These are phyloP conservation scores for Diachasma alloeum DNA, from an alignment of 1,140 invertebrate genomes.

Conservation along the genomic window DNA sequence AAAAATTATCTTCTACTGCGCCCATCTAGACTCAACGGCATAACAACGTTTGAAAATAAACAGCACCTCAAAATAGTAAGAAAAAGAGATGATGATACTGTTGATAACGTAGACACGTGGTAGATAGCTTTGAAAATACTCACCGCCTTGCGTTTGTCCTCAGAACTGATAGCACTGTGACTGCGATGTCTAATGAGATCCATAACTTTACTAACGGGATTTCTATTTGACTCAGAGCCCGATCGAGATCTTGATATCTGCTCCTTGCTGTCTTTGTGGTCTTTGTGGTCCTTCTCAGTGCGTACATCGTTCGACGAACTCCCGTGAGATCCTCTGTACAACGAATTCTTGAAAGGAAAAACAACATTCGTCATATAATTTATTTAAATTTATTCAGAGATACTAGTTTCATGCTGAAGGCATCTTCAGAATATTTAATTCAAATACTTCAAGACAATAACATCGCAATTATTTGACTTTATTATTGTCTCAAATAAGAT, in stretches of 20 bases:
- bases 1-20: no score
- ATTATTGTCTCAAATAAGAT: no score
- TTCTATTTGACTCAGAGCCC: slow-evolving; percentile 66
- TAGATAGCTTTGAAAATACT: slow-evolving; percentile 54
- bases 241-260: slow-evolving; percentile 61
- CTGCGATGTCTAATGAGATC: slow-evolving; percentile 86
- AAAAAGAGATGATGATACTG: no score
- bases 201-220: slow-evolving; percentile 87
- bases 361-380: not conserved
- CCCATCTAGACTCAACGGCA: no score
- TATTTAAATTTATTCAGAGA: no score
- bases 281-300: slow-evolving; percentile 52
- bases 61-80: no score
- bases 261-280: slow-evolving; percentile 48
- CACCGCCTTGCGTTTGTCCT: slow-evolving; percentile 80
- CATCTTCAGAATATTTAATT: no score
- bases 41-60: no score
- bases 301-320: slow-evolving; percentile 54
- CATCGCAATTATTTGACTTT: no score
- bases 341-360: slow-evolving; percentile 46
- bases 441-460: no score
- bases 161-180: slow-evolving; percentile 74
- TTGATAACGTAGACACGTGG: not conserved
- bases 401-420: no score
- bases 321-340: slow-evolving; percentile 54